phyloP scores from a whole-genome alignment of 2,888 invertebrate genomes.

The Rhaphigaster nebulosa region DNA sequence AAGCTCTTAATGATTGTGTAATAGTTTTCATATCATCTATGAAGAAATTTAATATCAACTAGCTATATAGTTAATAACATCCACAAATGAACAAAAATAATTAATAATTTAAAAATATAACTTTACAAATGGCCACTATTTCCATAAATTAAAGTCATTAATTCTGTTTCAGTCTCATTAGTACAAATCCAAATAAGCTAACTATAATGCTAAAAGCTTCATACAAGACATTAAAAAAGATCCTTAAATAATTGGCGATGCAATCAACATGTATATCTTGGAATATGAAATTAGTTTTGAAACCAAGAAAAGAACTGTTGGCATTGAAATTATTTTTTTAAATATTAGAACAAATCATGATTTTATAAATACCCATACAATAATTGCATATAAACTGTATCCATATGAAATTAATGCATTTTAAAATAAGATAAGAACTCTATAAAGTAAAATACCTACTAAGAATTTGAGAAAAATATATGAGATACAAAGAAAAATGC shows the following conservation, averaged over 20 bases:
- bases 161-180: conserved; percentile 1
- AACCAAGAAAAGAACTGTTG: not conserved
- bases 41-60: not conserved
- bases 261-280: not conserved
- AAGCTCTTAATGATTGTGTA: not conserved
- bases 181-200: not conserved
- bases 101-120: conserved; percentile 4
- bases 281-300: not conserved
- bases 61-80: not conserved
- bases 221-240: not conserved
- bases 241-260: not conserved
- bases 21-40: not conserved
- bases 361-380: not conserved
- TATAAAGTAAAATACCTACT: not conserved
- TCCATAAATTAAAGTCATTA: not conserved
- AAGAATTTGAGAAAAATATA: not conserved
- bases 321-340: not conserved
- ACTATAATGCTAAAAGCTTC: not conserved
- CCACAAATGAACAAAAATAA: not conserved
- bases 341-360: not conserved
- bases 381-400: not conserved
- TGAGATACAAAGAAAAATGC: not conserved
- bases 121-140: not conserved
- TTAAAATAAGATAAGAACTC: not conserved
- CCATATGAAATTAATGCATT: not conserved